These are phyloP conservation scores for Molossus alvarezi DNA, from an alignment of 2,797 vertebrate genomes.

Conservation along the genomic window DNA sequence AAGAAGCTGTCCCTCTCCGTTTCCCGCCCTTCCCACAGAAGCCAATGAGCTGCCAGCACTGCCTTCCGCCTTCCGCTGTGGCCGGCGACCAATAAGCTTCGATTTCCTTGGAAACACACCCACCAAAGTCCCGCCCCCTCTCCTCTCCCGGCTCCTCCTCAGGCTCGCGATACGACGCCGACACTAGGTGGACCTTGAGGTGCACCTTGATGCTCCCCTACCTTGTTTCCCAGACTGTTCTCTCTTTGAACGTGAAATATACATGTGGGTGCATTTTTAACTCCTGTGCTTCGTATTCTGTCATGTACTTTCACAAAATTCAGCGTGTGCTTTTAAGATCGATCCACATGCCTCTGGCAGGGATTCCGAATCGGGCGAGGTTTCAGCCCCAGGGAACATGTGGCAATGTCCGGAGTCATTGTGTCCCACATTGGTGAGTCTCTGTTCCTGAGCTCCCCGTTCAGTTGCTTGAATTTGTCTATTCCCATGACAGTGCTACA, in stretches of 20 bases:
- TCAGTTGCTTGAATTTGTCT: not conserved
- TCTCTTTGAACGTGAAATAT: not conserved
- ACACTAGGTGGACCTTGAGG: too few species aligned
- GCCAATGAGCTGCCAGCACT: not conserved
- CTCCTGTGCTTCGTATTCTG: not conserved
- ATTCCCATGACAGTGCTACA: not conserved
- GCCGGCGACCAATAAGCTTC: not conserved
- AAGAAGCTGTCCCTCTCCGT: not conserved
- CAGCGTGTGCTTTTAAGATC: not conserved
- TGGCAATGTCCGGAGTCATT: not conserved
- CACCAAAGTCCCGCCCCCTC: not conserved
- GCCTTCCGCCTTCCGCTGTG: not conserved
- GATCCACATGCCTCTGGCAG: not conserved
- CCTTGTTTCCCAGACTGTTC: not conserved
- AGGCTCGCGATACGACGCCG: not conserved
- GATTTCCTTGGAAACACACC: rapidly evolving
- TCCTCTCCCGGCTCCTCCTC: not conserved
- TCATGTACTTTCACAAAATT: not conserved
- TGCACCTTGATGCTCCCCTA: not conserved
- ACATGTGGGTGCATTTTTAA: not conserved
- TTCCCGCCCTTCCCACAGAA: not conserved
- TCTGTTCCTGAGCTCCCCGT: not conserved
- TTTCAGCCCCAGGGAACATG: not conserved
- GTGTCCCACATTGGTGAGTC: not conserved
- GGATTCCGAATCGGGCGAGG: not conserved